These are phyloP conservation scores for Nephrotoma guestfalica DNA, from an alignment of 2,888 invertebrate species.

Conservation along the genomic window DNA sequence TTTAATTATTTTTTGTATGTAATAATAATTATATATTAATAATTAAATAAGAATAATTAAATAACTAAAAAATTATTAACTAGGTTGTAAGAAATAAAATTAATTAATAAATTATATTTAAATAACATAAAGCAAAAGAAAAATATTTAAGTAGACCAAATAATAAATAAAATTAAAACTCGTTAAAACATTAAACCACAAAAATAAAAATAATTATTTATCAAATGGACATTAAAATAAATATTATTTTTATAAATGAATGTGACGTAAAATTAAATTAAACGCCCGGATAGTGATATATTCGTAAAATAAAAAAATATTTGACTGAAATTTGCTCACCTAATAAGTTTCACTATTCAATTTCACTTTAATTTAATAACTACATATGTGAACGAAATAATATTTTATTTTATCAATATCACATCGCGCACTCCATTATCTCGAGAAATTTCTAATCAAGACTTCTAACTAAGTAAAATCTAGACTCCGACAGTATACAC, in stretches of 20 bases:
- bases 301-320: neutral
- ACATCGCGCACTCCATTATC: neutral
- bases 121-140: neutral
- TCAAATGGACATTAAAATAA: neutral
- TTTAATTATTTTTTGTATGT: neutral
- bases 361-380: neutral
- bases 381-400: too few relatives aligned
- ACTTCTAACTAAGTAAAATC: neutral
- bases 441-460: neutral
- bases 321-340: neutral
- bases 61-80: neutral
- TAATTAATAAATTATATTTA: neutral
- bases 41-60: neutral
- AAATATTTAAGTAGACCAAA: neutral
- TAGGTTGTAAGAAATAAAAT: neutral
- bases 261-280: neutral
- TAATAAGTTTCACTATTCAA: neutral
- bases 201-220: neutral
- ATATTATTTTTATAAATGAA: neutral
- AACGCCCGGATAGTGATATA: neutral
- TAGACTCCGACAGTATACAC: neutral
- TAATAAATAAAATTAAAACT: neutral
- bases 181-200: neutral
- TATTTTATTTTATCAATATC: neutral
- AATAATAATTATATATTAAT: neutral